Evolutionary conservation across 1,140 invertebrate genomes (phyloP), one percentile per base, ranked within the genome.

Genomic region (Zaprionus lachaisei): DNA sequence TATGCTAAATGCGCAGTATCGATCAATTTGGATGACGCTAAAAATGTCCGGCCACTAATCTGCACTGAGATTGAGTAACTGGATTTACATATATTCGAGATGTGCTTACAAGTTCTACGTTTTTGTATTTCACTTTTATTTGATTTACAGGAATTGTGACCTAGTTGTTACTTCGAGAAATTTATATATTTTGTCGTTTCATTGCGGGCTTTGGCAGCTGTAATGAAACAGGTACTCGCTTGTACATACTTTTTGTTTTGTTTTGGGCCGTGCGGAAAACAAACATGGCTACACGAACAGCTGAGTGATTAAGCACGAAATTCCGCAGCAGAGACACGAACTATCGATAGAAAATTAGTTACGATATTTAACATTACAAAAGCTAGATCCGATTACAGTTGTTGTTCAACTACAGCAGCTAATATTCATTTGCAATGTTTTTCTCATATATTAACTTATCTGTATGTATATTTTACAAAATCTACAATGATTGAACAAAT

Each of bases 1-100:
- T 70, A 67, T 67, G 73, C 57, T 76, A 66, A 76, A 79, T 79
- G 72, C 77, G 77, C 77, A 79, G 62, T 79, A 76, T 75, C 66
- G 56, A 75, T 71, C 61, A 73, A 62, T 61, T 61, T 20, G 38
- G 24, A 22, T 61, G 55, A 58, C 44, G 63, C 34, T 67, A 1
- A 24, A 56, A 31, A 26, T 67, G 54, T 38, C 72, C 47, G 61
- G 66, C 72, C 62, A 79, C 77, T 79, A 79, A 79, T 79, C 77
- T 76, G 34, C 77, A 76, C 77, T 79, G 77, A 79, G 77, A 79
- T 47, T 71, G 72, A 79, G 77, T 76, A 66, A 65, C 77, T 70
- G 61, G 72, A 66, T 22, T 51, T 68, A 49, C 44, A 78, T 78
- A 38, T 68, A 78, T 78, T 75, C 61, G 72, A 79, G 73, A 71